Evolutionary conservation across 2,888 invertebrate genomes (phyloP).

Genomic region (Caenorhabditis sp.): DNA sequence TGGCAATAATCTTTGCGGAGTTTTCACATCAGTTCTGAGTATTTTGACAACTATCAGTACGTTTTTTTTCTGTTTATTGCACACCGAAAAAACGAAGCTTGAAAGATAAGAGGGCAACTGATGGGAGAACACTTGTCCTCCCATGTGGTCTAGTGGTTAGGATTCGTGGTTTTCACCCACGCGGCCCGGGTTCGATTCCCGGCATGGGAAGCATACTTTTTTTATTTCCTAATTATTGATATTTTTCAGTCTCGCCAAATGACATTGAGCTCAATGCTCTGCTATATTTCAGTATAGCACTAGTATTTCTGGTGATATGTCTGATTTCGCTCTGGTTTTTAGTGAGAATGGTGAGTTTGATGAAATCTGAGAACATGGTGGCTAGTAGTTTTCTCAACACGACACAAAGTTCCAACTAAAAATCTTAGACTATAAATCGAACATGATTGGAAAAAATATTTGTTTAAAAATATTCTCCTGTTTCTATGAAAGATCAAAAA

Average conservation of each 20-base stretch:
- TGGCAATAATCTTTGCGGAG: slow-evolving; percentile 71
- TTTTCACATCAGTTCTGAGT: slow-evolving; percentile 68
- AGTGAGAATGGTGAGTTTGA: slow-evolving; percentile 86
- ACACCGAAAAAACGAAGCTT: neutral
- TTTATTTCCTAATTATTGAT: neutral
- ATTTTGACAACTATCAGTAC: slow-evolving; percentile 65
- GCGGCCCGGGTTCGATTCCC: neutral
- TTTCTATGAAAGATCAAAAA: too few species aligned
- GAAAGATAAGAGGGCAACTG: neutral
- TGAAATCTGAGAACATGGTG: too few species aligned
- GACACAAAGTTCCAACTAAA: too few species aligned
- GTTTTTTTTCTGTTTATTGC: too few species aligned
- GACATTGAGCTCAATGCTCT: slow-evolving; percentile 79
- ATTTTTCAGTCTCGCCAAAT: slow-evolving; percentile 49
- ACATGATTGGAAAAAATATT: too few species aligned
- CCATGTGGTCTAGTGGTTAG: neutral
- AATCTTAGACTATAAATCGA: too few species aligned
- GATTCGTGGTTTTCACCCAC: neutral
- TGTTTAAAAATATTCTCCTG: too few species aligned
- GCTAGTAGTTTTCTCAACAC: too few species aligned
- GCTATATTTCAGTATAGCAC: slow-evolving; percentile 94
- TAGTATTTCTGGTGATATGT: slow-evolving; percentile 87
- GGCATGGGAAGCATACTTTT: slow-evolving; percentile 9
- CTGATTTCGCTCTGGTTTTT: slow-evolving; percentile 94
- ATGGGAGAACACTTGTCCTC: neutral